Evolutionary conservation across 2,797 vertebrate species (phyloP).

Genomic region (Philypnodon macrostomus): DNA sequence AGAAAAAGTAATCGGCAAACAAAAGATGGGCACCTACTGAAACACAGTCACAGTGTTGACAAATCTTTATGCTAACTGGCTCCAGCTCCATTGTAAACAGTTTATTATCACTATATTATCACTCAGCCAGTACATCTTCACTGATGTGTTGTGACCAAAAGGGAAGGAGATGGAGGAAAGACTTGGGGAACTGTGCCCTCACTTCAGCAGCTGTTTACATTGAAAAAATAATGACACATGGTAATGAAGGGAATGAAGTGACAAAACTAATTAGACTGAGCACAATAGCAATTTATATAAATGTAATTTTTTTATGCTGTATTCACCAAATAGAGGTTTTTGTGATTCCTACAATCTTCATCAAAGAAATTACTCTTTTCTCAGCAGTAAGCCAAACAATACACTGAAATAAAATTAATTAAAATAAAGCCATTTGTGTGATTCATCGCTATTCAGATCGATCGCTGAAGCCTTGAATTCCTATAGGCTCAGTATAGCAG

Average conservation of each 20-base stretch:
- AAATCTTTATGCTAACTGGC: conserved; percentile 54
- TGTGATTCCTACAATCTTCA: conserved; percentile 17
- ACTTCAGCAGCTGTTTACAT: conserved; percentile 80
- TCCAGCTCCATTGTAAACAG: conserved; percentile 25
- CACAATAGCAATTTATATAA: conserved; percentile 51
- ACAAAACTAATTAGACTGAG: conserved; percentile 71
- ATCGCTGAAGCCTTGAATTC: conserved; percentile 87
- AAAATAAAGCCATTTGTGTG: no score
- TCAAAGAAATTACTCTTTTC: conserved; percentile 38
- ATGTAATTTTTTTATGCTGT: no score
- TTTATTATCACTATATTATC: no score
- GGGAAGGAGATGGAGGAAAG: conserved; percentile 58
- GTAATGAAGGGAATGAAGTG: conserved; percentile 77
- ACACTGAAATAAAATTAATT: conserved; percentile 44
- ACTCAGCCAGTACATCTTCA: conserved; percentile 61
- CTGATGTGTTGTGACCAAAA: conserved; percentile 56
- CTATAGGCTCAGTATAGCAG: conserved; percentile 80
- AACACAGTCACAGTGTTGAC: no score
- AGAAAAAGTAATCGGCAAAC: conserved; percentile 14
- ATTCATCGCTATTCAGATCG: conserved; percentile 87
- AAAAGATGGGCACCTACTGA: no score
- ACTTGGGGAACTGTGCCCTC: conserved; percentile 74
- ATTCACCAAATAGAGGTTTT: no score
- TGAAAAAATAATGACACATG: conserved; percentile 74
- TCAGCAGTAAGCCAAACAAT: conserved; percentile 43